Evolutionary conservation across 2,113 vertebrate genomes (phyloP), one percentile per base, ranked within the genome.

Genomic region (Zapus hudsonius): DNA sequence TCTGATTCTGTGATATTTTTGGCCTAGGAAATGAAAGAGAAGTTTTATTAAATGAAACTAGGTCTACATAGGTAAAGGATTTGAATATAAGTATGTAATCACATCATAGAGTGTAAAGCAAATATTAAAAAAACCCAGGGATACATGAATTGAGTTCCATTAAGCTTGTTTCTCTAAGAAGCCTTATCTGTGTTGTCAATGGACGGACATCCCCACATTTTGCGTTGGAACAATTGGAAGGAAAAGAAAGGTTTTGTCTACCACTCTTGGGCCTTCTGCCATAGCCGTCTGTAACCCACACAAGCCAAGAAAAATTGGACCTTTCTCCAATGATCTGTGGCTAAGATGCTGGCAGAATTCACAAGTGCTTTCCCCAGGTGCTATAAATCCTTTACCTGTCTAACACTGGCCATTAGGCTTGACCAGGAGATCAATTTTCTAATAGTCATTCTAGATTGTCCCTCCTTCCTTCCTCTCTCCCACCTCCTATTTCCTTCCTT

Each of bases 1-100:
- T 97, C 97, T 97, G 97, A 97, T 95, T 94, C 95, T 94, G 96
- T 94, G 96, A 95, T 97, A 97, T 97, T 97, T 97, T 97, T 93
- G 97, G 96, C 93, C 75, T 82, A 95, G 97, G 96, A 97, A 96
- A 97, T 97, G 97, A 95, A 94, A 96, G 95, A 93, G 93, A 97
- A 96, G 94, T 97, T 97, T 97, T 97, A 97, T 97, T 97, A 94
- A 97, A 96, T 97, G 87, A 94, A 97, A 95, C 82, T 83, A 44
- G 74, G 94, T 94, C 96, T 92, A 79, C 80, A 61, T 81, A 96
- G 96, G 94, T 96, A 52, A 92, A 82, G 27, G 81, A 87, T 87
- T 91, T 75, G 87, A 66, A 44, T 80, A 1, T 64, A 93, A 81
- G 9, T 73, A 47, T 92, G 81, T 85, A 33, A 93, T 84, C 38